These are phyloP conservation scores for Chesias legatella DNA, from an alignment of 2,888 invertebrate species.

Conservation along the genomic window DNA sequence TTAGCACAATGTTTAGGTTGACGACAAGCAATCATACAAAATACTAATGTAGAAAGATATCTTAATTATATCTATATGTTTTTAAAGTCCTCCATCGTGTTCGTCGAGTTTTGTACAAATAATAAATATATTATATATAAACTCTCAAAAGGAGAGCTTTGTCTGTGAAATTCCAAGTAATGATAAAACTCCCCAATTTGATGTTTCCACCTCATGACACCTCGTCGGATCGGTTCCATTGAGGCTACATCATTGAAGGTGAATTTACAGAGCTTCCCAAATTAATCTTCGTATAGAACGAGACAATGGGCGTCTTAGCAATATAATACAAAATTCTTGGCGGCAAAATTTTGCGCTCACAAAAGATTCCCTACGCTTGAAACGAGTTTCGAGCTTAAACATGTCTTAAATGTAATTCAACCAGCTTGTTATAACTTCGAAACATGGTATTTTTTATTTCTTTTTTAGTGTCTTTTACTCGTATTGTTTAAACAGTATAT, in stretches of 20 bases:
- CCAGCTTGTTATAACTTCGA: slow-evolving; percentile 10
- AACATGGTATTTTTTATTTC: not conserved
- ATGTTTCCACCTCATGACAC: slow-evolving; percentile 4
- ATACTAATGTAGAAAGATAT: too few species aligned
- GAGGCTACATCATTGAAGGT: slow-evolving; percentile 31
- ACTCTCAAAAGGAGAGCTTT: too few species aligned
- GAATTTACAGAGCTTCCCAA: slow-evolving; percentile 59
- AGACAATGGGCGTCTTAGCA: slow-evolving; percentile 66
- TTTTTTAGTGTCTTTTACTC: not conserved
- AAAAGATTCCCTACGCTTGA: slow-evolving; percentile 47
- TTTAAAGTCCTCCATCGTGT: too few species aligned
- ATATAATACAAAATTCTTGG: slow-evolving; percentile 58
- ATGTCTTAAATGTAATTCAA: slow-evolving; percentile 21
- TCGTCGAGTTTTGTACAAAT: too few species aligned
- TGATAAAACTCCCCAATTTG: not conserved
- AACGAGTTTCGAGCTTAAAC: slow-evolving; percentile 35
- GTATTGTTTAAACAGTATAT: not conserved
- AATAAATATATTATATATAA: too few species aligned
- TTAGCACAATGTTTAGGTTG: too few species aligned
- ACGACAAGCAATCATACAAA: too few species aligned
- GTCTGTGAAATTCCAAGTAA: not conserved
- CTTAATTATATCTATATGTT: too few species aligned
- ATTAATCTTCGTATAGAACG: slow-evolving; percentile 71
- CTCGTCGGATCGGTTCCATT: slow-evolving; percentile 31
- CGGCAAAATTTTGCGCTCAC: slow-evolving; percentile 48